Conservation (phyloP, 2,888 invertebrate species). For the Eustalomyia histrio region DNA sequence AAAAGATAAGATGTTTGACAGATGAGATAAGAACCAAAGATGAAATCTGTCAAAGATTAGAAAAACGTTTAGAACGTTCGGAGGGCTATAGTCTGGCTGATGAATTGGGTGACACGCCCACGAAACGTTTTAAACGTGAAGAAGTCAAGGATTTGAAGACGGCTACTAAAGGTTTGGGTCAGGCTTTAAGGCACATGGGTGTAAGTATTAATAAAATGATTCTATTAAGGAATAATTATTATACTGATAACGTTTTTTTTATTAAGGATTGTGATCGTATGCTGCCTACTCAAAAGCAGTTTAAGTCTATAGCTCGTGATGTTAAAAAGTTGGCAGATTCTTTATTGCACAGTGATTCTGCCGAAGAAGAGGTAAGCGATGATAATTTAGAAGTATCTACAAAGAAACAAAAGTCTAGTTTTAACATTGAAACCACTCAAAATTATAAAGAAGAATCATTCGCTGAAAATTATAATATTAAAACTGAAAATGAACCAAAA, state of each 20-base stretch:
- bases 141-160: constrained; percentile 70
- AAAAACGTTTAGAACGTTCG: constrained; percentile 72
- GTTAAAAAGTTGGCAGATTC: constrained; percentile 76
- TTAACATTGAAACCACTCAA: not conserved
- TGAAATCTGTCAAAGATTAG: constrained; percentile 73
- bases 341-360: constrained; percentile 69
- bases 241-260: not conserved
- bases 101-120: constrained; percentile 75
- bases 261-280: constrained; percentile 71
- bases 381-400: not conserved
- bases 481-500: not conserved
- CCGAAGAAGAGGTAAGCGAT: constrained; percentile 65
- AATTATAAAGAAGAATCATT: not conserved
- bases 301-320: constrained; percentile 75
- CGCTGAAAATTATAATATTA: not conserved
- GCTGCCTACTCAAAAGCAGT: constrained; percentile 75
- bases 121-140: constrained; percentile 72
- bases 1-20: constrained; percentile 82
- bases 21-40: constrained; percentile 81
- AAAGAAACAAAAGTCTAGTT: not conserved
- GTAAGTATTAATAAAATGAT: constrained; percentile 62
- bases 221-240: not conserved
- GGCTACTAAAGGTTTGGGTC: constrained; percentile 73
- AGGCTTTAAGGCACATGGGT: constrained; percentile 73
- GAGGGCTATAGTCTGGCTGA: constrained; percentile 75